Conservation (phyloP, 2,797 vertebrate species). For the Triplophysa yarkandensis region DNA sequence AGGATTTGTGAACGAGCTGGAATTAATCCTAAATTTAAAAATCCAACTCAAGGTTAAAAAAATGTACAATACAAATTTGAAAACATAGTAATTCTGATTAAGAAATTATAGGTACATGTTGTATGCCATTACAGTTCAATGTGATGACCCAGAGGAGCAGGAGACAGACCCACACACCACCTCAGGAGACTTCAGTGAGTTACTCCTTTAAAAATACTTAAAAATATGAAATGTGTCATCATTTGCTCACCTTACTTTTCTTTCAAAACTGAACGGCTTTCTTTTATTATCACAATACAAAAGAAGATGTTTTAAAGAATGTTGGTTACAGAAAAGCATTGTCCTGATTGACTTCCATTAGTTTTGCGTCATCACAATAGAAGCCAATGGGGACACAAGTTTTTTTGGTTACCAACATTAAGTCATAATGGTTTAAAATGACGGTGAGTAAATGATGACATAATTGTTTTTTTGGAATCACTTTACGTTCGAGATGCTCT, state of each 20-base stretch:
- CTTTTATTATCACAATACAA: not conserved
- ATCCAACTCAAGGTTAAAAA: not conserved
- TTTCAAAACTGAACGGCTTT: not conserved
- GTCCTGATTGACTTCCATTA: too few species aligned
- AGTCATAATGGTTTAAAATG: too few species aligned
- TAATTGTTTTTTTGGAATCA: too few species aligned
- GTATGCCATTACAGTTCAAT: constrained; percentile 29
- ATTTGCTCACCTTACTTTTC: too few species aligned
- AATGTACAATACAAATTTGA: not conserved
- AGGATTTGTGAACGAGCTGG: not conserved
- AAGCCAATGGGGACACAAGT: too few species aligned
- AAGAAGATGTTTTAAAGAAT: too few species aligned
- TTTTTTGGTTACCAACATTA: too few species aligned
- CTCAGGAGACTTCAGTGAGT: not conserved
- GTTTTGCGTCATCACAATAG: too few species aligned
- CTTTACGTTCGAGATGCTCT: too few species aligned
- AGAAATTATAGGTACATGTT: not conserved
- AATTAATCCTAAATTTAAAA: not conserved
- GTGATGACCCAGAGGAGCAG: not conserved
- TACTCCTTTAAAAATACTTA: not conserved
- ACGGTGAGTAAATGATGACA: too few species aligned
- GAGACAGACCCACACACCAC: not conserved
- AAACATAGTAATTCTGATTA: not conserved
- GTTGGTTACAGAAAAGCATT: too few species aligned
- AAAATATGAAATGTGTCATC: too few species aligned